A percentile compares a stretch with the other conserved stretches of the same genome.
These are phyloP conservation scores for Phytoseiulus persimilis DNA, from an alignment of 2,888 invertebrate genomes.

Conservation along the genomic window DNA sequence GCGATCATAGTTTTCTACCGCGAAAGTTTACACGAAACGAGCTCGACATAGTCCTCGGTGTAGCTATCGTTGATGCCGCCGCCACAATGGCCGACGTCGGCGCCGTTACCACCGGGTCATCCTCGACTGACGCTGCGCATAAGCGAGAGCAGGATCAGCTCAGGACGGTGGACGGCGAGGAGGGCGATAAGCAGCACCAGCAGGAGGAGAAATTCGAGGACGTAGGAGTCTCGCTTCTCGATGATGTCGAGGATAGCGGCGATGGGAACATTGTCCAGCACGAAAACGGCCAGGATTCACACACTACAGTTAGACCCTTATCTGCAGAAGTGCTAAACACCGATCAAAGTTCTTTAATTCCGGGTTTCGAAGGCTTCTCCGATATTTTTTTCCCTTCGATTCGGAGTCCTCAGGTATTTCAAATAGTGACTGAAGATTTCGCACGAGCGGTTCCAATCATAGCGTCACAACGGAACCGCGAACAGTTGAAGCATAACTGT, in stretches of 20 bases:
- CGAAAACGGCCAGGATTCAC: too few species aligned
- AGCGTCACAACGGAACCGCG: neutral
- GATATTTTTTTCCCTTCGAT: neutral
- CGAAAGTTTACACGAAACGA: neutral
- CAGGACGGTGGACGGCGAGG: neutral
- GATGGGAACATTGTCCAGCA: too few species aligned
- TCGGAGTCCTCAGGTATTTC: neutral
- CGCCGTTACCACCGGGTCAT: neutral
- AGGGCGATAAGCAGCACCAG: too few species aligned
- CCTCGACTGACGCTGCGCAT: neutral
- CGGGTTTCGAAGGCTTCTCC: neutral
- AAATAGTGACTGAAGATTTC: neutral
- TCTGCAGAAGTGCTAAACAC: neutral
- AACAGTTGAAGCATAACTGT: slow-evolving; percentile 19
- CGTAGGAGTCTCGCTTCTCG: neutral
- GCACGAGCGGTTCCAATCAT: neutral
- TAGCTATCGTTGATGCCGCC: neutral
- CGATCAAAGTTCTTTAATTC: neutral
- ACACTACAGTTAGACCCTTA: neutral
- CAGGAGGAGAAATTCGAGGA: neutral
- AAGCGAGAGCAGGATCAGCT: slow-evolving; percentile 5
- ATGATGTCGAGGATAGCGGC: too few species aligned
- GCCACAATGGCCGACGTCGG: neutral
- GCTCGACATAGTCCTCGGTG: neutral
- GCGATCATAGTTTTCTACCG: neutral